phyloP scores from a whole-genome alignment of 2,797 vertebrate genomes.

The Melanotaenia parkinsoni region DNA sequence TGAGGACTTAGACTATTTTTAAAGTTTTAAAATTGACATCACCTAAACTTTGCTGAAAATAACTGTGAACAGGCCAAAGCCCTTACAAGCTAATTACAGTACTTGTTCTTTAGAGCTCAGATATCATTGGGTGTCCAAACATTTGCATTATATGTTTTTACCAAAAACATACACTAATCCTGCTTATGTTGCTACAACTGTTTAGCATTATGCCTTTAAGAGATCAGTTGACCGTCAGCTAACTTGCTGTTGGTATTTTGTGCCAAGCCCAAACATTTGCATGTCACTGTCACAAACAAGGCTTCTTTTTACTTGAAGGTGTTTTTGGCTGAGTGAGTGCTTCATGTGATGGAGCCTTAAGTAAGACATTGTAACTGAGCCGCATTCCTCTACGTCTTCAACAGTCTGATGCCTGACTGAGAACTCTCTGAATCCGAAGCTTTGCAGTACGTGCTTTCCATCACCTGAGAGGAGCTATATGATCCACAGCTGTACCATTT shows the following conservation, averaged over 20 bases:
- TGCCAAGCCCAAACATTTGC: not conserved
- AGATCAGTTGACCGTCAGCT: not conserved
- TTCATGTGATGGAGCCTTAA: not conserved
- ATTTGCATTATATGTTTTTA: too few species aligned
- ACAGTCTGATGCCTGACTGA: not conserved
- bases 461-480: not conserved
- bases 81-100: too few species aligned
- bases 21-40: too few species aligned
- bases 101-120: too few species aligned
- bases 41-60: too few species aligned
- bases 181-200: not conserved
- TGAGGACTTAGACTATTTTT: not conserved
- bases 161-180: not conserved
- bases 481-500: not conserved
- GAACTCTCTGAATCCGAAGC: not conserved
- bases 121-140: too few species aligned
- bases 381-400: not conserved
- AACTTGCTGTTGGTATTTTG: not conserved
- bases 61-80: too few species aligned
- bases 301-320: not conserved
- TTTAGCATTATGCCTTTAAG: not conserved
- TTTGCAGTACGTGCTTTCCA: not conserved
- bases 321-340: slow-evolving; percentile 8
- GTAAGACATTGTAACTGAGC: not conserved
- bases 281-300: not conserved